A percentile compares a stretch with the other conserved stretches of the same genome.
phyloP scores from a whole-genome alignment of 2,113 vertebrate species.

The Tetrax tetrax region DNA sequence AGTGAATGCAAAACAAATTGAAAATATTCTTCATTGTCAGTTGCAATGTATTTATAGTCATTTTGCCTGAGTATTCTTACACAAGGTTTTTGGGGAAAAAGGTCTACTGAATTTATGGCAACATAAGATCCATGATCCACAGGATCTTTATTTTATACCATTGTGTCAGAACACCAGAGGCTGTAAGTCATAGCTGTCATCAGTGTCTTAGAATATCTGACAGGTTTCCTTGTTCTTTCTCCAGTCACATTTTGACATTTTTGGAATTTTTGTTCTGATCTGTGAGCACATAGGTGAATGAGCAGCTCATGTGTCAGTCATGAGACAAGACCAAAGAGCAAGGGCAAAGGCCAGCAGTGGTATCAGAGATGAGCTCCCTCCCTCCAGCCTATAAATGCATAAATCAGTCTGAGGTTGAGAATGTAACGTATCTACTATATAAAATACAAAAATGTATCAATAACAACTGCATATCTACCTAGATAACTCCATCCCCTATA shows the following conservation, averaged over 20 bases:
- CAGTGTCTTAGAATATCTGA: neutral
- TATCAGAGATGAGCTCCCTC: neutral
- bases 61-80: neutral
- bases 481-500: neutral
- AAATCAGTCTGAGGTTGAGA: neutral
- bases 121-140: neutral
- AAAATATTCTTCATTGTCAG: neutral
- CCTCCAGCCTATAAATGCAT: neutral
- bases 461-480: neutral
- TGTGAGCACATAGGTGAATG: neutral
- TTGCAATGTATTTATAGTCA: neutral
- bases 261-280: neutral
- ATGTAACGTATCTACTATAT: neutral
- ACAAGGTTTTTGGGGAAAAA: fast-evolving
- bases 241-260: neutral
- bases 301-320: neutral
- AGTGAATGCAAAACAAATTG: neutral
- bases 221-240: neutral
- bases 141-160: neutral
- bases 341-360: neutral
- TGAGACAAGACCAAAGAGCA: neutral
- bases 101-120: neutral
- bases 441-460: neutral
- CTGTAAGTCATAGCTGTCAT: neutral
- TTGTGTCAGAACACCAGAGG: neutral